Evolutionary conservation across 2,797 vertebrate genomes (phyloP).

Genomic region (Nasua narica): DNA sequence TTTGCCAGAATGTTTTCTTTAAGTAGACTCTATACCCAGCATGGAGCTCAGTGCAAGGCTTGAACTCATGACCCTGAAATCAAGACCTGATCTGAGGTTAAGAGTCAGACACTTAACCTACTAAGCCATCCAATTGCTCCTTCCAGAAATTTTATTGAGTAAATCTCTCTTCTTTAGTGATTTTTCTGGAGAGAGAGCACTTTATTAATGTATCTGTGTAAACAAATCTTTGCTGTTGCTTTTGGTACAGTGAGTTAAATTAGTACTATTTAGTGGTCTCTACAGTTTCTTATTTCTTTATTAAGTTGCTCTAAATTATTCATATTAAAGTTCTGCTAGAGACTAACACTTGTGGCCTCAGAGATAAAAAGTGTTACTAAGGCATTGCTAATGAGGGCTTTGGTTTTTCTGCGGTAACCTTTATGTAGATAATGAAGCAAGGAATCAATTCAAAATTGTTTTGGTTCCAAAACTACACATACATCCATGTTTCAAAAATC

Average conservation of each 20-base stretch:
- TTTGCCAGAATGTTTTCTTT: neutral
- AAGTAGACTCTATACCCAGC: neutral
- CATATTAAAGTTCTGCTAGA: neutral
- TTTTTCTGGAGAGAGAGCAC: neutral
- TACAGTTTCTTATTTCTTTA: neutral
- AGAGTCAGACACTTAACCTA: neutral
- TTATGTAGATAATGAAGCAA: neutral
- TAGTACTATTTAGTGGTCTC: neutral
- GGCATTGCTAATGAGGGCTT: neutral
- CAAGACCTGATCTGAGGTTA: neutral
- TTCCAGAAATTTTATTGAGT: neutral
- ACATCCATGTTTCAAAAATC: neutral
- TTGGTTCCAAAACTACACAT: neutral
- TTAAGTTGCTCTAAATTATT: neutral
- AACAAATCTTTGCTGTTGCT: neutral
- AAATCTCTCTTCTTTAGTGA: neutral
- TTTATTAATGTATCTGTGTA: neutral
- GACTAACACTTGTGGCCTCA: neutral
- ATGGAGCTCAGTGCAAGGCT: neutral
- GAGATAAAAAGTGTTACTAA: neutral
- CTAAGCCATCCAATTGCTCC: neutral
- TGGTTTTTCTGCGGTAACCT: accelerated
- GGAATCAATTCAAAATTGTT: neutral
- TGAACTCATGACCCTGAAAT: neutral
- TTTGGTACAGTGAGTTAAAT: neutral